Evolutionary conservation across 2,888 invertebrate species (phyloP).

Genomic region (Drosophila ezoana): DNA sequence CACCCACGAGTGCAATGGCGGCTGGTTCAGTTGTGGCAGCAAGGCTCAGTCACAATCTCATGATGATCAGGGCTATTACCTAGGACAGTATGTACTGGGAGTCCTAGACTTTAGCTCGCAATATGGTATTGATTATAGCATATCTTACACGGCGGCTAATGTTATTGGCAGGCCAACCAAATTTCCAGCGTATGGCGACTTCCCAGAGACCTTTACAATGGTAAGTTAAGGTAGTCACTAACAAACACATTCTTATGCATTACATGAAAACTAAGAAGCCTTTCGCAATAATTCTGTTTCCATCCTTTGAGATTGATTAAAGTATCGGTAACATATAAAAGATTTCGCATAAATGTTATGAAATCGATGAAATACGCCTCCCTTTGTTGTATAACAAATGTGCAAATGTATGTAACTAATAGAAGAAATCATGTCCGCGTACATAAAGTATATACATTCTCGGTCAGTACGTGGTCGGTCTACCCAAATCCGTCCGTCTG

Average conservation of each 20-base stretch:
- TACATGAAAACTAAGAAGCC: background rate
- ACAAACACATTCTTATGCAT: background rate
- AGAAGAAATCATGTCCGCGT: too few relatives aligned
- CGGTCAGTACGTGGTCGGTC: too few relatives aligned
- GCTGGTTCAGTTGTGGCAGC: slow-evolving; percentile 39
- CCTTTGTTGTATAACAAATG: too few relatives aligned
- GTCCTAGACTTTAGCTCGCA: slow-evolving; percentile 95
- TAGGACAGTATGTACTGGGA: slow-evolving; percentile 92
- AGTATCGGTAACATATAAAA: too few relatives aligned
- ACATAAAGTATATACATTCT: too few relatives aligned
- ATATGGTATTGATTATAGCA: slow-evolving; percentile 94
- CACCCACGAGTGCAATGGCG: slow-evolving; percentile 27
- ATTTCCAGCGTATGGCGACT: slow-evolving; percentile 96
- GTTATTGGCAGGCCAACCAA: slow-evolving; percentile 93
- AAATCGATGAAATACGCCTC: too few relatives aligned
- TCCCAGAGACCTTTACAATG: slow-evolving; percentile 95
- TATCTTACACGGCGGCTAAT: slow-evolving; percentile 95
- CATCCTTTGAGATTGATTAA: too few relatives aligned
- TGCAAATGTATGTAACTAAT: too few relatives aligned
- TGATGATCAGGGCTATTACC: slow-evolving; percentile 60
- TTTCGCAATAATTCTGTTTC: too few relatives aligned
- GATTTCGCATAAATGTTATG: too few relatives aligned
- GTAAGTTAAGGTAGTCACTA: slow-evolving; percentile 86
- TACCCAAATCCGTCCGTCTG: too few relatives aligned
- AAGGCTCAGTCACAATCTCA: slow-evolving; percentile 40